phyloP scores from a whole-genome alignment of 2,113 vertebrate genomes.

The Nycticebus coucang region DNA sequence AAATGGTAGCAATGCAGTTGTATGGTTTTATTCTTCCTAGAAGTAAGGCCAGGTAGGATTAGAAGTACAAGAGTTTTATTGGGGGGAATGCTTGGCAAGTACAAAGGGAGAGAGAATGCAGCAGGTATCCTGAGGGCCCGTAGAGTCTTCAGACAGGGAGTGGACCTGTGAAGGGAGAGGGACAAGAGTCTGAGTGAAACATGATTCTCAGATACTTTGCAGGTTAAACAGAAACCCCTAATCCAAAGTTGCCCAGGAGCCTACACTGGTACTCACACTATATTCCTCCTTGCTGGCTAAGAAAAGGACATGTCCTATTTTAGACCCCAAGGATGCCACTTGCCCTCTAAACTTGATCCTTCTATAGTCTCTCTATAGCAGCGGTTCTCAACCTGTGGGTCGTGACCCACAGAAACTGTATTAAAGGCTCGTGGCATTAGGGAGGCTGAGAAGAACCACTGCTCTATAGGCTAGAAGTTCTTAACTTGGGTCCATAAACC shows the following conservation, averaged over 20 bases:
- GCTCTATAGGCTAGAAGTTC: not conserved
- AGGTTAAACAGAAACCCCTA: not conserved
- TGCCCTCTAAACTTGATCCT: not conserved
- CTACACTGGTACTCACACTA: not conserved
- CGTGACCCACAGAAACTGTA: too few relatives aligned
- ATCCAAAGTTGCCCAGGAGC: not conserved
- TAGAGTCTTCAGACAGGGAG: not conserved
- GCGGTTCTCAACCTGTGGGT: too few relatives aligned
- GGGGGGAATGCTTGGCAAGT: not conserved
- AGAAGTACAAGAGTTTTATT: slow-evolving; percentile 20
- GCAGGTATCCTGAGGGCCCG: not conserved
- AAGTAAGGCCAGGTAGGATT: not conserved
- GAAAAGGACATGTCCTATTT: not conserved
- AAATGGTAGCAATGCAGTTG: not conserved
- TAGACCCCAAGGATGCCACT: not conserved
- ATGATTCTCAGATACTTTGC: not conserved
- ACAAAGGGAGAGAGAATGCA: slow-evolving; percentile 14
- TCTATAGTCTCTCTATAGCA: not conserved
- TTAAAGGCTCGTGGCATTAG: too few relatives aligned
- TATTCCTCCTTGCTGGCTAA: not conserved
- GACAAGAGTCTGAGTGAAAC: not conserved
- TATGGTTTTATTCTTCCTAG: not conserved
- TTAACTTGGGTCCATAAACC: not conserved
- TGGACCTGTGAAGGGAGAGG: not conserved
- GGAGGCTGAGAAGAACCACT: too few relatives aligned